Percentiles rank a stretch among this genome's conserved stretches.
Conservation (phyloP, 2,113 vertebrate species). For the Smithornis capensis region DNA sequence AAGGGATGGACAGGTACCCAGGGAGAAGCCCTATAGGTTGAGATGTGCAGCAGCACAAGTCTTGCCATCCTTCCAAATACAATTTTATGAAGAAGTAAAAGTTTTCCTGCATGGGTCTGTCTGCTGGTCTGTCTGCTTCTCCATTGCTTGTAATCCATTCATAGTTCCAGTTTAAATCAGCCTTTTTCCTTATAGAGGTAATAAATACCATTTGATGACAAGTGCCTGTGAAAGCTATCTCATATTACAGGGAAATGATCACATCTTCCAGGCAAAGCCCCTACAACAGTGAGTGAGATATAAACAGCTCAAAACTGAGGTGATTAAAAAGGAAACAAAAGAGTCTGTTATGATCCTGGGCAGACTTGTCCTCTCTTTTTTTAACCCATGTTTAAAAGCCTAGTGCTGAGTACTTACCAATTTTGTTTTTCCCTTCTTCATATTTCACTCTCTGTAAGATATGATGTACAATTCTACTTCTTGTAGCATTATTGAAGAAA, state of each 20-base stretch:
- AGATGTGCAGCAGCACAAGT: neutral
- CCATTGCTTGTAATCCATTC: neutral
- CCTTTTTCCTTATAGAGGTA: neutral
- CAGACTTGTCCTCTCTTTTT: neutral
- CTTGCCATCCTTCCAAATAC: neutral
- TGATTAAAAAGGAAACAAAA: neutral
- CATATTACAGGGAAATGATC: neutral
- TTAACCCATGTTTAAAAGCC: neutral
- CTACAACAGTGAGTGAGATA: neutral
- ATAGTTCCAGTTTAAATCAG: neutral
- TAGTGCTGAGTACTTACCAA: conserved; percentile 77
- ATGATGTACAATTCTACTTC: conserved; percentile 93
- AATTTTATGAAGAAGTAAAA: neutral
- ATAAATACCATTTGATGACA: neutral
- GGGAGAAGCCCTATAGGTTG: neutral
- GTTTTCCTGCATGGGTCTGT: neutral
- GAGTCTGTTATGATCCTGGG: neutral
- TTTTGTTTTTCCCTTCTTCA: conserved; percentile 94
- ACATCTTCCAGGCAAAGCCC: neutral
- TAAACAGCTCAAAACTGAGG: neutral
- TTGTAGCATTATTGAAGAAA: conserved; percentile 94
- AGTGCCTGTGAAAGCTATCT: neutral
- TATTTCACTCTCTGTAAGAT: conserved; percentile 94
- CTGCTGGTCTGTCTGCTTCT: neutral
- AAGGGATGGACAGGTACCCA: neutral